These are phyloP conservation scores for Brachypteracias leptosomus DNA, from an alignment of 2,113 vertebrate genomes.

Conservation along the genomic window DNA sequence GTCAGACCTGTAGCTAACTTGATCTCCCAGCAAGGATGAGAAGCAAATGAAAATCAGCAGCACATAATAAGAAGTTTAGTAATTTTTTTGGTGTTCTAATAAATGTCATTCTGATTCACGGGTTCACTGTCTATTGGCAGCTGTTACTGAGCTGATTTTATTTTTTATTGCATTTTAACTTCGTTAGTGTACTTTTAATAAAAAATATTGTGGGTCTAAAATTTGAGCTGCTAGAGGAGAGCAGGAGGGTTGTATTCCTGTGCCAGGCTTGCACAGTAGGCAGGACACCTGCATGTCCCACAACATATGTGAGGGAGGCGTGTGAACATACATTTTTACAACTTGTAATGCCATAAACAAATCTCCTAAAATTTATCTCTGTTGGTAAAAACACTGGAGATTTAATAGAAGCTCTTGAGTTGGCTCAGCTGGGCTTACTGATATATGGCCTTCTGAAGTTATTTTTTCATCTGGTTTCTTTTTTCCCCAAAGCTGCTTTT, in stretches of 20 bases:
- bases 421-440: not conserved
- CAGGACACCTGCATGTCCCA: not conserved
- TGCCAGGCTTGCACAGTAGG: not conserved
- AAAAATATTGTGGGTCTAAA: not conserved
- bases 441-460: not conserved
- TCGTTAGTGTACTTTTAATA: not conserved
- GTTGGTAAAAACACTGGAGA: not conserved
- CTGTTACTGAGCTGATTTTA: not conserved
- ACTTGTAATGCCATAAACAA: not conserved
- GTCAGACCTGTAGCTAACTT: not conserved
- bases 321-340: not conserved
- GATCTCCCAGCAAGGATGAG: not conserved
- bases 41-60: not conserved
- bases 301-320: not conserved
- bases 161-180: not conserved
- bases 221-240: not conserved
- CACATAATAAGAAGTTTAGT: not conserved
- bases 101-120: not conserved
- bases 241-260: not conserved
- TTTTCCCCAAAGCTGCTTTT: not conserved
- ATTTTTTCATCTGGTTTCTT: not conserved
- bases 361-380: not conserved
- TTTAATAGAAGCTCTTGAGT: not conserved
- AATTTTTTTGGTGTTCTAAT: not conserved
- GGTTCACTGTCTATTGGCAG: not conserved